Conservation (phyloP, 2,888 invertebrate species). For the Ochropacha duplaris region DNA sequence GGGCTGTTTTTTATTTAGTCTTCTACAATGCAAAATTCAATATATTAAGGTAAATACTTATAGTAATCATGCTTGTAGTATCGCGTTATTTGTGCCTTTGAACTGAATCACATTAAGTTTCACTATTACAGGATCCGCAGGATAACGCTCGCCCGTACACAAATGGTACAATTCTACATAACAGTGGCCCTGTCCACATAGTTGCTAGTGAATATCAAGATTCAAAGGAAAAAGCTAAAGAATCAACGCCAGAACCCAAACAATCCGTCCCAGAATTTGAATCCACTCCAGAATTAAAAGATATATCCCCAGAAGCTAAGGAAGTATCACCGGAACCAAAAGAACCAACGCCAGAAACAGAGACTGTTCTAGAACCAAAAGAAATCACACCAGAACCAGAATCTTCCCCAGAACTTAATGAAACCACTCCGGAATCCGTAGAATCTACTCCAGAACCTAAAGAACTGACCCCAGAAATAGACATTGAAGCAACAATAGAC, state of each 20-base stretch:
- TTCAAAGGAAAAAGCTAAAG: slow-evolving; percentile 49
- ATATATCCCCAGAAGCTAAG: slow-evolving; percentile 19
- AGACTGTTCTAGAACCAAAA: slow-evolving; percentile 15
- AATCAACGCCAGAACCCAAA: slow-evolving; percentile 20
- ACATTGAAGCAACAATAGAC: slow-evolving; percentile 2
- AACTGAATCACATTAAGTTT: slow-evolving; percentile 2
- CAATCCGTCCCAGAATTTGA: slow-evolving; percentile 29
- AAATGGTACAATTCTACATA: slow-evolving; percentile 68
- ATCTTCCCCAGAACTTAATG: slow-evolving; percentile 16
- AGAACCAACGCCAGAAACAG: slow-evolving; percentile 21
- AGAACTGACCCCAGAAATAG: slow-evolving; percentile 15
- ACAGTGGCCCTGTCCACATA: slow-evolving; percentile 69
- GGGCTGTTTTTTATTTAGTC: neutral
- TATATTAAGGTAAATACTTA: neutral
- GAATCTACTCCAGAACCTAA: slow-evolving; percentile 17
- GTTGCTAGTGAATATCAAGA: slow-evolving; percentile 68
- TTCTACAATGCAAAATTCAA: neutral
- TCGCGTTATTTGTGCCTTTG: neutral
- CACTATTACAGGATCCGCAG: slow-evolving; percentile 59
- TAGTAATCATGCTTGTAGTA: neutral
- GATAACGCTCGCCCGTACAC: slow-evolving; percentile 72
- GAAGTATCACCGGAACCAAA: slow-evolving; percentile 20
- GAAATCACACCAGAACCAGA: slow-evolving; percentile 25
- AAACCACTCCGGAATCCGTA: slow-evolving; percentile 14
- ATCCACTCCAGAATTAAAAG: slow-evolving; percentile 17